Conservation (phyloP, 2,888 invertebrate genomes). For the Drosophila mayaguana region DNA sequence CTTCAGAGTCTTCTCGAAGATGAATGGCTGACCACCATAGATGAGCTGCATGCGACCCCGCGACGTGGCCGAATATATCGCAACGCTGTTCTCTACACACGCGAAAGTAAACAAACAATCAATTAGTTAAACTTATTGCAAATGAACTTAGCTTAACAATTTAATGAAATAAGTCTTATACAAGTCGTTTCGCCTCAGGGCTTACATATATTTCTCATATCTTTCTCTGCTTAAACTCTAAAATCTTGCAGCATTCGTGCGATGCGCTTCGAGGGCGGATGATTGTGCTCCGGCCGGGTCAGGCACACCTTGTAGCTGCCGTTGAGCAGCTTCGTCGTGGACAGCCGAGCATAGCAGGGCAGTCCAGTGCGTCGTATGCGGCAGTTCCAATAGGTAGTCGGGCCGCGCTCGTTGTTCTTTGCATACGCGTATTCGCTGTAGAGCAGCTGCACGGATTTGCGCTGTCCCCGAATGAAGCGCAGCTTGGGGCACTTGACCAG, state of each 20-base stretch:
- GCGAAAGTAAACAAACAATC: slow-evolving; percentile 17
- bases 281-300: slow-evolving; percentile 83
- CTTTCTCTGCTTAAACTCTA: slow-evolving; percentile 37
- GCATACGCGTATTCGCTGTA: slow-evolving; percentile 83
- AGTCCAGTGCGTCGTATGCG: slow-evolving; percentile 79
- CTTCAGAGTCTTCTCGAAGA: slow-evolving; percentile 84
- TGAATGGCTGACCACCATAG: slow-evolving; percentile 85
- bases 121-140: slow-evolving; percentile 45
- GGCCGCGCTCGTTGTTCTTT: slow-evolving; percentile 80
- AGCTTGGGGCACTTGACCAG: slow-evolving; percentile 36
- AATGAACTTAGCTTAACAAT: not conserved
- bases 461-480: slow-evolving; percentile 82
- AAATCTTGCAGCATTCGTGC: slow-evolving; percentile 63
- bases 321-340: slow-evolving; percentile 76
- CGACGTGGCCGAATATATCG: slow-evolving; percentile 85
- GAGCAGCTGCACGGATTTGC: slow-evolving; percentile 81
- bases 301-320: slow-evolving; percentile 81
- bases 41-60: slow-evolving; percentile 85
- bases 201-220: slow-evolving; percentile 37
- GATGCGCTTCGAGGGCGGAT: slow-evolving; percentile 79
- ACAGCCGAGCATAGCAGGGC: slow-evolving; percentile 81
- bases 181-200: slow-evolving; percentile 27
- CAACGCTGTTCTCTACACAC: slow-evolving; percentile 78
- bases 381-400: slow-evolving; percentile 84
- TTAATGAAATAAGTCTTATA: slow-evolving; percentile 32